These are phyloP conservation scores for Saccostrea cuccullata DNA, from an alignment of 1,140 invertebrate species.

Conservation along the genomic window DNA sequence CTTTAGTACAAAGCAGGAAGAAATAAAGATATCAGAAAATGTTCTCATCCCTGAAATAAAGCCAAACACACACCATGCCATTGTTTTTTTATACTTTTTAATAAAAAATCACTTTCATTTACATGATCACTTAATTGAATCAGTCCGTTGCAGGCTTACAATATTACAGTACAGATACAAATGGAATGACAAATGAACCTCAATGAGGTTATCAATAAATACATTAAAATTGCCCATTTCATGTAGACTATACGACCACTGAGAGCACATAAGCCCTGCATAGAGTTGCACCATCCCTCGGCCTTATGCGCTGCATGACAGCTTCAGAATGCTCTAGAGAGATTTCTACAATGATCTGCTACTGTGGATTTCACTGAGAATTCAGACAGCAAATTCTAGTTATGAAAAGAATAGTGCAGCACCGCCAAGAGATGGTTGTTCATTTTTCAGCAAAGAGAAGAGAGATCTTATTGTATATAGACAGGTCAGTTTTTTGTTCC, in stretches of 20 bases:
- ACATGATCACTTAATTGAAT: constrained; percentile 1
- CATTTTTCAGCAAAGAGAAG: not conserved
- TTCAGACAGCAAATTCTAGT: not conserved
- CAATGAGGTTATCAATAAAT: constrained; percentile 8
- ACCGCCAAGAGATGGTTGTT: constrained; percentile 23
- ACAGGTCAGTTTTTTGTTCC: not conserved
- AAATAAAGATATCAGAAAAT: not conserved
- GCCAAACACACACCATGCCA: constrained; percentile 33
- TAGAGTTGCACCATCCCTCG: constrained; percentile 22
- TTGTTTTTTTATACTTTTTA: constrained; percentile 2
- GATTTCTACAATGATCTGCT: not conserved
- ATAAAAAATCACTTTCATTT: constrained; percentile 13
- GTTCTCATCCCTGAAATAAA: not conserved
- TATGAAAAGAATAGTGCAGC: not conserved
- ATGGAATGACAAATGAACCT: constrained; percentile 13
- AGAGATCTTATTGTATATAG: not conserved
- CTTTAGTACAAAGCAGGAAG: not conserved
- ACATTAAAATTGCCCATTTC: constrained; percentile 28
- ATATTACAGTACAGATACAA: not conserved
- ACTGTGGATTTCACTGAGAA: constrained; percentile 1
- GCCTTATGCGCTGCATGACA: not conserved
- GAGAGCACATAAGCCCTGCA: not conserved
- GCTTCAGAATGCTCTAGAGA: constrained; percentile 2
- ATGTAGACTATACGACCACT: not conserved
- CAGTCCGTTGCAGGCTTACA: not conserved